phyloP scores from a whole-genome alignment of 2,888 invertebrate species.

The Andrena minutula region DNA sequence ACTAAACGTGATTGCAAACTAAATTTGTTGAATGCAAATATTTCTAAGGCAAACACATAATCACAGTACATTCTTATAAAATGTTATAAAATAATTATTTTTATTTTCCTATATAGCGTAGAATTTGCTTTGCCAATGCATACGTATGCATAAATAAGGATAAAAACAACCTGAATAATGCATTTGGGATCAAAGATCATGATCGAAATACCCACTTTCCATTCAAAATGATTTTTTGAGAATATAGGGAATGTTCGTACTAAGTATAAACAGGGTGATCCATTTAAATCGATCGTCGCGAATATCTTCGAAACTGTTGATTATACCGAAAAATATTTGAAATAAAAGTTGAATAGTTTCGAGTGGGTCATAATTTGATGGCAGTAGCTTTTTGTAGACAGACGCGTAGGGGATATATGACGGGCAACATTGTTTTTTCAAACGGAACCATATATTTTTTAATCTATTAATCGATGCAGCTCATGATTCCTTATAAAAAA shows the following conservation, averaged over 20 bases:
- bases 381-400: neutral
- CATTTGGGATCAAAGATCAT: conserved; percentile 72
- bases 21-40: too few species aligned
- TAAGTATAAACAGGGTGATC: neutral
- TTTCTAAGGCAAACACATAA: too few species aligned
- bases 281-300: too few species aligned
- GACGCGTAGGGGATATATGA: too few species aligned
- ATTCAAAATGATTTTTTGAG: neutral
- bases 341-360: neutral
- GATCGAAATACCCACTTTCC: conserved; percentile 39
- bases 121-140: neutral
- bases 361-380: neutral
- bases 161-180: conserved; percentile 67
- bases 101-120: neutral
- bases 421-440: too few species aligned
- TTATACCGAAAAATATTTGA: neutral
- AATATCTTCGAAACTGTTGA: too few species aligned
- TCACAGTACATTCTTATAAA: neutral
- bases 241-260: neutral
- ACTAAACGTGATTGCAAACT: too few species aligned
- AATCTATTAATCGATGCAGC: too few species aligned
- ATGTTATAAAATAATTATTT: neutral
- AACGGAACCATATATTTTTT: too few species aligned
- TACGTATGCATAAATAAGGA: neutral
- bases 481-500: too few species aligned